A percentile compares a stretch with the other conserved stretches of the same genome.
phyloP scores from a whole-genome alignment of 2,113 vertebrate genomes.

The Sturnira hondurensis region DNA sequence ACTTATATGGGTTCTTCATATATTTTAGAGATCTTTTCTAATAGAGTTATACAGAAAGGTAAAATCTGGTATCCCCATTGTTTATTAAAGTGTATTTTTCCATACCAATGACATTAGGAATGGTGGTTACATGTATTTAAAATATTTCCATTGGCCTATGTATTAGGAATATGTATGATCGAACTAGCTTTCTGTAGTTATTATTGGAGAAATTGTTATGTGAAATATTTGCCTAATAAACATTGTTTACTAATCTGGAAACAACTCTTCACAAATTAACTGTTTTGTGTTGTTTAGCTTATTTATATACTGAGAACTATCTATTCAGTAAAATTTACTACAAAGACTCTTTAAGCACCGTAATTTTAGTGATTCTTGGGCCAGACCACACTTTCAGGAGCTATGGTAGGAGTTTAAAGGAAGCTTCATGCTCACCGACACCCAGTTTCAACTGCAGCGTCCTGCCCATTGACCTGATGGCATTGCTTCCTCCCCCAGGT shows the following conservation, averaged over 20 bases:
- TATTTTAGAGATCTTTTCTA: background rate
- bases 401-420: background rate
- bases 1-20: no score
- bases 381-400: background rate
- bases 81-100: background rate
- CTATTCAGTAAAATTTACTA: background rate
- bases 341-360: background rate
- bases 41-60: background rate
- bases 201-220: background rate
- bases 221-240: background rate
- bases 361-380: background rate
- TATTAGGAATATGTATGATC: background rate
- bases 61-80: background rate
- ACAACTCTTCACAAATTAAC: background rate
- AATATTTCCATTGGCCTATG: background rate
- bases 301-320: conserved; percentile 5
- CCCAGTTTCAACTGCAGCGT: background rate
- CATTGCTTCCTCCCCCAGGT: background rate
- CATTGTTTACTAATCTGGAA: background rate
- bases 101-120: background rate
- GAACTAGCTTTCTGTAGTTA: background rate
- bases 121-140: background rate
- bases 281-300: background rate
- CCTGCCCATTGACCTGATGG: background rate
- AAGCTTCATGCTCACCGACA: background rate